phyloP scores from a whole-genome alignment of 30 jellyfish, hydroid and myxozoan species.

The Calvadosia cruxmelitensis region DNA sequence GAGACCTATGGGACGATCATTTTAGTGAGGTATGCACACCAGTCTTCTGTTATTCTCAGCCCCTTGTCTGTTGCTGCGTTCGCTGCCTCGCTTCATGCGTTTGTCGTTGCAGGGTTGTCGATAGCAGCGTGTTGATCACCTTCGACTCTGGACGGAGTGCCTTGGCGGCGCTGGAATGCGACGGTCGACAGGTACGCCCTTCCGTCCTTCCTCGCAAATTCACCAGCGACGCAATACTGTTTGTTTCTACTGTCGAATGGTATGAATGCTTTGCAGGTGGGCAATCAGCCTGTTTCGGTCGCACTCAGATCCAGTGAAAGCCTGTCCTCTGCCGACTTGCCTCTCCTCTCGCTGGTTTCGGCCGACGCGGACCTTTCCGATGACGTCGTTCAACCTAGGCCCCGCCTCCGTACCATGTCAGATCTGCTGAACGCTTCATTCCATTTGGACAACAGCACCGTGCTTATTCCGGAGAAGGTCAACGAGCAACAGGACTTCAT shows the following conservation, averaged over 20 bases:
- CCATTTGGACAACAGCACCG: constrained; percentile 2
- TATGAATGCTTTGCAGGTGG: constrained; percentile 31
- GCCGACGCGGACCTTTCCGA: constrained; percentile 9
- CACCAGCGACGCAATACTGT: neutral
- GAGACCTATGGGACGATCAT: constrained; percentile 63
- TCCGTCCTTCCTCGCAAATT: no score
- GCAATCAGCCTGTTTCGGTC: constrained; percentile 36
- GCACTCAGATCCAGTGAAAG: constrained; percentile 41
- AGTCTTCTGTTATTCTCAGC: neutral
- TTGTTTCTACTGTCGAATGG: neutral
- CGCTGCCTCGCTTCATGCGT: no score
- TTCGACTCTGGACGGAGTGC: constrained; percentile 83
- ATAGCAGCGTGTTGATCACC: constrained; percentile 52
- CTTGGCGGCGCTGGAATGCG: constrained; percentile 48
- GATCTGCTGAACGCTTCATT: constrained; percentile 50
- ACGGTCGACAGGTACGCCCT: constrained; percentile 35
- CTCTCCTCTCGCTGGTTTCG: constrained; percentile 35
- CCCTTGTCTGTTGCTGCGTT: no score
- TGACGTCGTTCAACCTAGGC: constrained; percentile 6
- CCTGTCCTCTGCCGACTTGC: constrained; percentile 31
- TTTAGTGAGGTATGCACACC: constrained; percentile 54
- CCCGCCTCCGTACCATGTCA: constrained; percentile 38
- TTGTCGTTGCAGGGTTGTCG: constrained; percentile 64
- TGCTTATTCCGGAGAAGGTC: constrained; percentile 77
- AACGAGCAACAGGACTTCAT: constrained; percentile 67